A percentile compares a stretch with the other conserved stretches of the same genome.
Evolutionary conservation across 2,797 vertebrate genomes (phyloP).

Genomic region (Pterois miles): DNA sequence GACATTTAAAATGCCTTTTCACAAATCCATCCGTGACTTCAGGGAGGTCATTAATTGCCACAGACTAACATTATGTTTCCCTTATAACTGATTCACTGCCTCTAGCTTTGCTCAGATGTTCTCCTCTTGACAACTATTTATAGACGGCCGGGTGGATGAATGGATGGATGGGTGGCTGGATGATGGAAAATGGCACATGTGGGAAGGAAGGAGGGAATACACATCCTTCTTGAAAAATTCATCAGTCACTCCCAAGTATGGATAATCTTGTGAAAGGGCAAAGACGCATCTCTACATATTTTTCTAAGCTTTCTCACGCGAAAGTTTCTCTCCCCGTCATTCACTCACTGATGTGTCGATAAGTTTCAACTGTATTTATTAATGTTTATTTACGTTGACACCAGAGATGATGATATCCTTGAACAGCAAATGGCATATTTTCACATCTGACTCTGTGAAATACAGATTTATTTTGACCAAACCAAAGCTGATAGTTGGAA

Average conservation of each 20-base stretch:
- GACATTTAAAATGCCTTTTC: neutral
- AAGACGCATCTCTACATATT: neutral
- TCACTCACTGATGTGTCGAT: neutral
- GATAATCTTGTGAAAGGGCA: slow-evolving; percentile 15
- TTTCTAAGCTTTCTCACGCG: neutral
- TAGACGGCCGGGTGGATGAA: neutral
- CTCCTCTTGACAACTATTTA: slow-evolving; percentile 16
- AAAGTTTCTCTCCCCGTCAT: neutral
- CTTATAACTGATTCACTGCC: neutral
- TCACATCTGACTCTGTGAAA: no score
- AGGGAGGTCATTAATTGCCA: slow-evolving; percentile 20
- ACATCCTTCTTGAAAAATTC: slow-evolving; percentile 37
- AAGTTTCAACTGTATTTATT: neutral
- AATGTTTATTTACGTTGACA: neutral
- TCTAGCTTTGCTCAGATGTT: neutral
- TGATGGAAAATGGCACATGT: neutral
- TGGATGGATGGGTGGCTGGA: neutral
- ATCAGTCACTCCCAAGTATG: slow-evolving; percentile 3
- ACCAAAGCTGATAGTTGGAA: no score
- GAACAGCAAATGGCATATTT: no score
- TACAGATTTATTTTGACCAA: no score
- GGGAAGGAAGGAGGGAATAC: neutral
- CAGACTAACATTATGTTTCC: neutral
- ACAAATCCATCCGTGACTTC: neutral
- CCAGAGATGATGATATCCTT: neutral